Conservation (phyloP, 2,113 vertebrate genomes). For the Dipodomys merriami region DNA sequence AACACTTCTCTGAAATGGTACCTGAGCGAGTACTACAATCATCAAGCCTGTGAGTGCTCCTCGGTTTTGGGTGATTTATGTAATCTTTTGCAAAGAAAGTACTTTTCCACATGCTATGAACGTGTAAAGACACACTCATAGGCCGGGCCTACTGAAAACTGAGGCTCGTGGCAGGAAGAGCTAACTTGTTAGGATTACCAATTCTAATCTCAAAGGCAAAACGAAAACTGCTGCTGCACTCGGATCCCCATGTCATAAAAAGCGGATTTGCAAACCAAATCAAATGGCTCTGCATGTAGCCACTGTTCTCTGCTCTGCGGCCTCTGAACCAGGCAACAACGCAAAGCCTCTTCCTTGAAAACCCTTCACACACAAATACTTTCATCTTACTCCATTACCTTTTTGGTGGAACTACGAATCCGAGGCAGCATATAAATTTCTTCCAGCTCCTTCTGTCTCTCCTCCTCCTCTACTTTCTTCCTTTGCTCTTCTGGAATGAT, state of each 20-base stretch:
- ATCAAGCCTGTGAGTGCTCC: neutral
- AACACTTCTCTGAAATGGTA: neutral
- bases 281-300: no score
- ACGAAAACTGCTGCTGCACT: neutral
- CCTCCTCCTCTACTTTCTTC: conserved; percentile 95
- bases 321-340: neutral
- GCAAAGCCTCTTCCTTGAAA: neutral
- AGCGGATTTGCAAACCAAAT: neutral
- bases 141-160: neutral
- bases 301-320: neutral
- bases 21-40: neutral
- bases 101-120: neutral
- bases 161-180: neutral
- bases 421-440: conserved; percentile 98
- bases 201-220: conserved; percentile 21
- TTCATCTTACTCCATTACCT: conserved; percentile 84
- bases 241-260: neutral
- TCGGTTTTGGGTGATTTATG: neutral
- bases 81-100: neutral
- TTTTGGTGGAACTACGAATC: conserved; percentile 97
- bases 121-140: neutral
- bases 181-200: neutral
- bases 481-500: conserved; percentile 98
- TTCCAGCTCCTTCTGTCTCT: conserved; percentile 96
- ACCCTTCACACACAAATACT: rapidly evolving